These are phyloP conservation scores for Chrosomus eos DNA, from an alignment of 2,797 vertebrate species.

Conservation along the genomic window DNA sequence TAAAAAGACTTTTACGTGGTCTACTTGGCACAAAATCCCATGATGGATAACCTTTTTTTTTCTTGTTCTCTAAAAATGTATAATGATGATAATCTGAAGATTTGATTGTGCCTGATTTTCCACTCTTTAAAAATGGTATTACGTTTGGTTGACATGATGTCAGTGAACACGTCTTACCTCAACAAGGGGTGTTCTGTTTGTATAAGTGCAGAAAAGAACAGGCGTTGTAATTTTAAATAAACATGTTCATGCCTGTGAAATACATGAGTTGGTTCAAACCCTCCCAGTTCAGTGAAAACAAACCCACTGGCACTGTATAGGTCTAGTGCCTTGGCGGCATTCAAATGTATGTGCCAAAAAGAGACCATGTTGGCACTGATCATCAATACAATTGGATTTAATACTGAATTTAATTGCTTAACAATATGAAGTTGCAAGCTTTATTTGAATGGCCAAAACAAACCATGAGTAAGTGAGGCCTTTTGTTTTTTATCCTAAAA, in stretches of 20 bases:
- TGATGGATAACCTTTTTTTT: neutral
- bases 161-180: slow-evolving; percentile 22
- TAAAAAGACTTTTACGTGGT: neutral
- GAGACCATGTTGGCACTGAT: neutral
- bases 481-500: neutral
- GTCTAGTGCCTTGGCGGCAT: neutral
- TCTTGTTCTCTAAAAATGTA: neutral
- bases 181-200: slow-evolving; percentile 64
- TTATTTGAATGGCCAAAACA: neutral
- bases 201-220: slow-evolving; percentile 56
- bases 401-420: neutral
- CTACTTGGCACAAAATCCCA: neutral
- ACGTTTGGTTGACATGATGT: slow-evolving; percentile 13
- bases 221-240: slow-evolving; percentile 64
- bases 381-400: neutral
- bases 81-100: neutral
- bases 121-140: slow-evolving; percentile 13
- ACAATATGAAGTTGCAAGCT: neutral
- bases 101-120: neutral
- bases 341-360: slow-evolving; percentile 7
- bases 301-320: slow-evolving; percentile 39
- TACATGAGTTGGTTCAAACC: slow-evolving; percentile 51
- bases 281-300: slow-evolving; percentile 64
- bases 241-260: slow-evolving; percentile 61
- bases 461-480: neutral